A percentile compares a stretch with the other conserved stretches of the same genome.
Evolutionary conservation across 2,113 vertebrate genomes (phyloP).

Genomic region (Camelus dromedarius): DNA sequence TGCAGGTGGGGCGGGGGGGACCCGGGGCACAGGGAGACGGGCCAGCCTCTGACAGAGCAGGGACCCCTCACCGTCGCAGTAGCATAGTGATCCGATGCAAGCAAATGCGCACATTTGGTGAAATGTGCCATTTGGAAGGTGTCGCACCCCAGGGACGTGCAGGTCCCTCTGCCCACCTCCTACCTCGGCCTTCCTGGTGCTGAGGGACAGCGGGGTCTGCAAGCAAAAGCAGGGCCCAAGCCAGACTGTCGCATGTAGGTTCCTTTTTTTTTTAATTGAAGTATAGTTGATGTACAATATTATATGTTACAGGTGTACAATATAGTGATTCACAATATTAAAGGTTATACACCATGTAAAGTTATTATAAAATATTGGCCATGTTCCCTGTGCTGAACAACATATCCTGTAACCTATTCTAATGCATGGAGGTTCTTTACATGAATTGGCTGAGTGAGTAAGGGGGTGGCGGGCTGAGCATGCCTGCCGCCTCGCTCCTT

Average conservation of each 20-base stretch:
- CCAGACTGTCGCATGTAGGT: fast-evolving
- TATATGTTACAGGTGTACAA: not conserved
- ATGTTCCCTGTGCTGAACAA: not conserved
- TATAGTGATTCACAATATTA: not conserved
- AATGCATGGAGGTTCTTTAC: not conserved
- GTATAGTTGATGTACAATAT: not conserved
- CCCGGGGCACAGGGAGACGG: not conserved
- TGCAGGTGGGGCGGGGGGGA: not conserved
- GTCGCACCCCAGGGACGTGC: not conserved
- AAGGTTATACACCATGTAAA: not conserved
- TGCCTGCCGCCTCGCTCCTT: not conserved
- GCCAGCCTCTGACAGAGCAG: not conserved
- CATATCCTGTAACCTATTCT: not conserved
- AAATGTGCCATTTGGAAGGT: not conserved
- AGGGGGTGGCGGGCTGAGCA: not conserved
- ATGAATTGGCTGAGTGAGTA: not conserved
- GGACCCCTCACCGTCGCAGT: fast-evolving
- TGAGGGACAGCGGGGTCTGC: not conserved
- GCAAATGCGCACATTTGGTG: no score
- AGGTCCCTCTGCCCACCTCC: not conserved
- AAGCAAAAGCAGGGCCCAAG: not conserved
- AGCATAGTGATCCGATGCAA: not conserved
- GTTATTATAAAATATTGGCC: not conserved
- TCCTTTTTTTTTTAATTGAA: not conserved
- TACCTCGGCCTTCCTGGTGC: not conserved